A percentile compares a stretch with the other conserved stretches of the same genome.
Evolutionary conservation across 2,797 vertebrate genomes (phyloP).

Genomic region (Rousettus madagascariensis): DNA sequence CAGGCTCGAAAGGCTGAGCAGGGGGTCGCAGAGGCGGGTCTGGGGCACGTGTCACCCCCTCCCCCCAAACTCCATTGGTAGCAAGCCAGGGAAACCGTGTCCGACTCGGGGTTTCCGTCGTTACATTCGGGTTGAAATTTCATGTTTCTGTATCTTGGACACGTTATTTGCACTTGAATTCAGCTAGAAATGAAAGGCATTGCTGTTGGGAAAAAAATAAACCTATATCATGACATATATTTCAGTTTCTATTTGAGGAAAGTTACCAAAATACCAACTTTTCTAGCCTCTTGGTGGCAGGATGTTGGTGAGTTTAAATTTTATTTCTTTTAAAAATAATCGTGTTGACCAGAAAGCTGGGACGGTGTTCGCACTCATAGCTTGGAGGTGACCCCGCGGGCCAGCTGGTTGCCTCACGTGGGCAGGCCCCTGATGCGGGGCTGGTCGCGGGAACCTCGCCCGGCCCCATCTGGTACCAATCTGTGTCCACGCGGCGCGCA

Average conservation of each 20-base stretch:
- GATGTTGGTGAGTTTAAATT: background rate
- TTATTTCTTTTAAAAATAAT: background rate
- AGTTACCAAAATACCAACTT: background rate
- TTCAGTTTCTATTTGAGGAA: background rate
- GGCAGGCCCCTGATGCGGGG: no score
- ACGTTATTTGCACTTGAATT: slow-evolving; percentile 16
- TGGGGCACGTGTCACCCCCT: background rate
- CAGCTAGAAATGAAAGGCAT: background rate
- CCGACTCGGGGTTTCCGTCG: background rate
- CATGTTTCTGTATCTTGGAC: background rate
- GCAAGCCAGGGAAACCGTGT: background rate
- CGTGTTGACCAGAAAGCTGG: background rate
- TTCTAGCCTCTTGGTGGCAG: background rate
- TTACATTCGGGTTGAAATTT: background rate
- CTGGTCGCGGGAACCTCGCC: no score
- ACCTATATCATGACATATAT: background rate
- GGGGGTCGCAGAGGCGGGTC: background rate
- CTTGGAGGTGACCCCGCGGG: no score
- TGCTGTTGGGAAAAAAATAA: no score
- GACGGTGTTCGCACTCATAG: no score
- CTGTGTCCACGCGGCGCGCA: no score
- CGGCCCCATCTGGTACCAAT: no score
- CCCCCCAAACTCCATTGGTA: background rate
- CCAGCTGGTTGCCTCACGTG: no score
- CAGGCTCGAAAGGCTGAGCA: background rate